These are phyloP conservation scores for Pedionomus torquatus DNA, from an alignment of 2,113 vertebrate species.

Conservation along the genomic window DNA sequence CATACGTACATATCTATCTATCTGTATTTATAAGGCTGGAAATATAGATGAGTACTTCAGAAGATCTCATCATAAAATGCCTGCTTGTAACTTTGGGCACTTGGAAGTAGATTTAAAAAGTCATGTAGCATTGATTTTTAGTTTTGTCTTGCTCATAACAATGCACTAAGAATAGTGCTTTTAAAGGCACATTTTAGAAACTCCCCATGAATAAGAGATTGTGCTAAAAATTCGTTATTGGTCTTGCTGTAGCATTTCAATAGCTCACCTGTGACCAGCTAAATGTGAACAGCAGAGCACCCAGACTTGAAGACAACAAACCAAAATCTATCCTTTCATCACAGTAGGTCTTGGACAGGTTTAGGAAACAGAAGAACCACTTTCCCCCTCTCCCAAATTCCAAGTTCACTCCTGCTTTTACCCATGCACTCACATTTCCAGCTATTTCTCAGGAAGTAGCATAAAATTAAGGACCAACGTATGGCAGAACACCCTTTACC, in stretches of 20 bases:
- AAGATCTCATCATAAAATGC: neutral
- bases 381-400: too few species aligned
- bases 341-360: neutral
- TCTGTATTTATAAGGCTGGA: neutral
- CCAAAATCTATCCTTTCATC: neutral
- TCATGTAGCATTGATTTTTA: neutral
- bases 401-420: neutral
- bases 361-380: neutral
- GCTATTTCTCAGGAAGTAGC: neutral
- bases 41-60: neutral
- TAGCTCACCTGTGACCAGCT: neutral
- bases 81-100: neutral
- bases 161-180: neutral
- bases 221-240: neutral
- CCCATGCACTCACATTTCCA: rapidly evolving
- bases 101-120: neutral
- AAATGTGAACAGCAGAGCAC: neutral
- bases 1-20: neutral
- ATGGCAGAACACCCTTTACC: neutral
- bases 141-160: neutral
- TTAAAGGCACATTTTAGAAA: neutral
- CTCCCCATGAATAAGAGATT: neutral
- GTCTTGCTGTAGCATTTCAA: neutral
- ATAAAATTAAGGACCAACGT: neutral
- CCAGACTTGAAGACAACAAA: neutral